Evolutionary conservation across 2,113 vertebrate species (phyloP).

Genomic region (Rhynchomys soricoides): DNA sequence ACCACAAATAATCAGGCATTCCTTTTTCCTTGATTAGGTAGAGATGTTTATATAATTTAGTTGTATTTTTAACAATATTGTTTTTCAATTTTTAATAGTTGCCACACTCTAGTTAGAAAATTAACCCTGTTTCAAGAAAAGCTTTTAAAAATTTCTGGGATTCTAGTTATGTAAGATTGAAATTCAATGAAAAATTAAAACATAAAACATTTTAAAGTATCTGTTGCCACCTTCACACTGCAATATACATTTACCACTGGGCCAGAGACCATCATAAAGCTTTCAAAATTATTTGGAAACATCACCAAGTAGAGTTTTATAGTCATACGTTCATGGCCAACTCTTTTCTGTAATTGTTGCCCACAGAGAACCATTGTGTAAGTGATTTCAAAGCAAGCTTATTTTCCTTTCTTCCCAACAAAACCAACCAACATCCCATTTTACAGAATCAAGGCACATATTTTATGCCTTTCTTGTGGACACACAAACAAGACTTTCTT

Average conservation of each 20-base stretch:
- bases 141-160: not conserved
- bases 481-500: not conserved
- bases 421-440: not conserved
- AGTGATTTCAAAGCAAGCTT: not conserved
- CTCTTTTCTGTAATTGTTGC: not conserved
- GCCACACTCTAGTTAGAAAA: not conserved
- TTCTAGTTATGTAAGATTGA: not conserved
- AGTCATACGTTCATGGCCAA: not conserved
- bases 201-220: not conserved
- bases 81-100: not conserved
- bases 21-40: not conserved
- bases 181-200: not conserved
- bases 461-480: not conserved
- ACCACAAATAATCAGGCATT: not conserved
- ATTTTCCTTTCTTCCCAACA: not conserved
- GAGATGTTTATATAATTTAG: not conserved
- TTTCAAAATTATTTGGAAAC: not conserved
- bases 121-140: not conserved
- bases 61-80: not conserved
- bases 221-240: not conserved
- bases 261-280: not conserved
- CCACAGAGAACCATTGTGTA: not conserved
- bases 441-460: not conserved
- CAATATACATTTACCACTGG: not conserved
- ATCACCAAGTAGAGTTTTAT: not conserved